These are phyloP conservation scores for Gallinago nigripennis DNA, from an alignment of 2,797 vertebrate species.

Conservation along the genomic window DNA sequence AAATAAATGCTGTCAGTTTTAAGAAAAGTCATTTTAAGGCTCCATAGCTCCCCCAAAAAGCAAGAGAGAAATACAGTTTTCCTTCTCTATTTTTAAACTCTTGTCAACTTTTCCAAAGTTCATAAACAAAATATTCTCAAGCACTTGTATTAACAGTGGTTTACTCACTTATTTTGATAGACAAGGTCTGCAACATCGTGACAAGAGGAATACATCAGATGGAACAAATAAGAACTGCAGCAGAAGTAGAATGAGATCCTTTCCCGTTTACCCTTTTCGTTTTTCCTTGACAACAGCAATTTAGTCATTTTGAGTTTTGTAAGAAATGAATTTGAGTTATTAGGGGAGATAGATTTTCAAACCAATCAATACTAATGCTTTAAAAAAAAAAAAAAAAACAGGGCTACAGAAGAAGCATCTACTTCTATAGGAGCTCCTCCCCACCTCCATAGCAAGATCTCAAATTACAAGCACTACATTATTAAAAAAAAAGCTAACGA, in stretches of 20 bases:
- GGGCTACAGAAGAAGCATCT: not conserved
- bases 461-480: not conserved
- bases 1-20: not conserved
- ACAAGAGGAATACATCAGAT: not conserved
- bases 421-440: not conserved
- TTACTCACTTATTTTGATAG: constrained; percentile 3
- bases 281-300: not conserved
- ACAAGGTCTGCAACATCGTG: not conserved
- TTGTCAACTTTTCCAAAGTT: constrained; percentile 1
- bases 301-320: not conserved
- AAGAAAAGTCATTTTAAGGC: not conserved
- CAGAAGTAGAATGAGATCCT: not conserved
- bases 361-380: not conserved
- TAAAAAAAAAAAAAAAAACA: not conserved
- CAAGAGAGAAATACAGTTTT: not conserved
- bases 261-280: not conserved
- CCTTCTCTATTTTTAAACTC: not conserved
- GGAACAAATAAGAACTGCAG: constrained; percentile 1
- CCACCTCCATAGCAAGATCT: not conserved
- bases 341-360: not conserved
- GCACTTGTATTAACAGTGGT: not conserved
- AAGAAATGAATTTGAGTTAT: not conserved
- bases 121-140: constrained; percentile 1
- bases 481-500: not conserved
- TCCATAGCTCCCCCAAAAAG: not conserved